Percentiles rank a stretch among this genome's conserved stretches.
Evolutionary conservation across 2,113 vertebrate genomes (phyloP).

Genomic region (Ctenodactylus gundi): DNA sequence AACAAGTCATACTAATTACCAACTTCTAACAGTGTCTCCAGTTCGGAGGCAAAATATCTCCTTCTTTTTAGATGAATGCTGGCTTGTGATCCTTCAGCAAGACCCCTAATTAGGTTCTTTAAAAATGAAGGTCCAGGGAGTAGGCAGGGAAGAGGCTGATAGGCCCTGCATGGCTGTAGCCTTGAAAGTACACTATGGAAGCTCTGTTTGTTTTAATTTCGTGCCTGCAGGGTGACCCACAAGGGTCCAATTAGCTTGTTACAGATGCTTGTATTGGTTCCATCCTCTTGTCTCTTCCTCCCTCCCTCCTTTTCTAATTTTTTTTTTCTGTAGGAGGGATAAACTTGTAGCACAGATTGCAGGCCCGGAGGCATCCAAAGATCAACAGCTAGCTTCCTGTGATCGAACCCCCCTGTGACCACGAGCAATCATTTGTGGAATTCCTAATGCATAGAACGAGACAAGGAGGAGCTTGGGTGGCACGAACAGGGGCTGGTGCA

Average conservation of each 20-base stretch:
- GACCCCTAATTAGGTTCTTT: slow-evolving; percentile 81
- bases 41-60: slow-evolving; percentile 81
- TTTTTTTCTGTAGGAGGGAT: slow-evolving; percentile 70
- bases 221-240: slow-evolving; percentile 81
- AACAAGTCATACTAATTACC: slow-evolving; percentile 88
- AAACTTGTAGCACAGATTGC: slow-evolving; percentile 86
- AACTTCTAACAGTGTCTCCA: slow-evolving; percentile 84
- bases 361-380: slow-evolving; percentile 85
- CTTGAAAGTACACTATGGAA: slow-evolving; percentile 67
- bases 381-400: slow-evolving; percentile 85
- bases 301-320: neutral
- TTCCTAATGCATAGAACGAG: slow-evolving; percentile 72
- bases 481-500: neutral
- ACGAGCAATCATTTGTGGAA: slow-evolving; percentile 72
- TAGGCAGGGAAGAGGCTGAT: slow-evolving; percentile 60
- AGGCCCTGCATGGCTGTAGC: neutral
- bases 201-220: slow-evolving; percentile 85
- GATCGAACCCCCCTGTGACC: slow-evolving; percentile 81
- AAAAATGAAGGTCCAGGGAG: slow-evolving; percentile 63
- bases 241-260: slow-evolving; percentile 87
- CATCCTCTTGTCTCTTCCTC: slow-evolving; percentile 66
- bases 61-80: slow-evolving; percentile 81
- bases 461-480: neutral
- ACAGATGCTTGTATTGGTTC: slow-evolving; percentile 83
- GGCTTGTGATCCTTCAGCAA: slow-evolving; percentile 75